Evolutionary conservation across 2,888 invertebrate species (phyloP), one percentile per base, ranked within the genome.

Genomic region (Geophilus truncorum): DNA sequence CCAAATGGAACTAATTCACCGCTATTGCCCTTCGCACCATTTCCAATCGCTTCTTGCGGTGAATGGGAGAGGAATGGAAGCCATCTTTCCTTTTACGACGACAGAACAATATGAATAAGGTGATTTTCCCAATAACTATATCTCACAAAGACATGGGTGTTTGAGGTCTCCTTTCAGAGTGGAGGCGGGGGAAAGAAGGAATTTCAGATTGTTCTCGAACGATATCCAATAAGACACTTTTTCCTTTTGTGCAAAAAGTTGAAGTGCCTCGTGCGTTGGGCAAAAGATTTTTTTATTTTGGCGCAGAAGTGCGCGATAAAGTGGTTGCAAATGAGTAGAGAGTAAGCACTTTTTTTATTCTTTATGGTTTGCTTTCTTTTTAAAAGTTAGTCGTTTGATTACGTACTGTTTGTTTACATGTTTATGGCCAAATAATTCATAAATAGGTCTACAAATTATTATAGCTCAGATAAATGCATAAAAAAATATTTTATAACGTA

Each of bases 31-130:
- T 45, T 45, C 45, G 45, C 45, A 45, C 45, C 45, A 45, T 45
- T 45, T 45, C 45, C 45, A 45, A 45, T 45, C 45, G 45, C n/a
- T n/a, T 45, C 45, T 45, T 45, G 45, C 2, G 45, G 45, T 45
- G 45, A 45, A 45, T 45, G 18, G 45, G 45, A 45, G n/a, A 45
- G 34, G 34, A 77, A 77, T 77, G 77, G 77, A 34, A 30, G 77
- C 34, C 77, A 77, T 77, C 30, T 34, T 77, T 77, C 45, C 45
- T 32, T 77, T 77, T 77, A 77, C 77, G 77, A 77, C 77, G n/a
- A 36, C 34, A 34, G 77, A 30, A 77, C 77, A 77, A 77, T 77
- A 77, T 77, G 77, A 77, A 77, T 77, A 75, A 75, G 75, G 75
- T 32, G 75, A 75, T 75, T 30, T 77, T n/a, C 34, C 32, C 77